Evolutionary conservation across 2,888 invertebrate genomes (phyloP), one percentile per base, ranked within the genome.

Genomic region (Eretmocerus hayati): DNA sequence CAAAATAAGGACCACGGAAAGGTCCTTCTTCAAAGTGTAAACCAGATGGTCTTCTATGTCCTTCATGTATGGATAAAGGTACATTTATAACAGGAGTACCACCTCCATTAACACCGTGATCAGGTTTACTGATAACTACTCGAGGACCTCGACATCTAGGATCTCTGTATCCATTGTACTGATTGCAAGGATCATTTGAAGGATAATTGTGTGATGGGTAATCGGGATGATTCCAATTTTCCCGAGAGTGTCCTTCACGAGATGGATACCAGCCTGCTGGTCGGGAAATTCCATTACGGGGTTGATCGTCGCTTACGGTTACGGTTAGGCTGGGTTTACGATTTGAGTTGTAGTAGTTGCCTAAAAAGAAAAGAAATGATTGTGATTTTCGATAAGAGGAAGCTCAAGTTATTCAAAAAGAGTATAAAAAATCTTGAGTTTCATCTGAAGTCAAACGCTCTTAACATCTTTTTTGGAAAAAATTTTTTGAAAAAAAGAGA

Each of bases 81-180:
- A n/a, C n/a, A n/a, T n/a, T n/a, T n/a, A n/a, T n/a, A n/a, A n/a
- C 22, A 5, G 48, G 48, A 11, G 39, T 23, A 13, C 18, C 16
- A 6, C 18, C 3, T 2, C 35, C 3, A 9, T 13, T 16, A 2
- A 42, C 45, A 4, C 41, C 44, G 31, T 49, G 38, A 1, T 16
- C 46, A 5, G 54, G 54, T 16, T 44, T 48, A 18, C 23, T 42
- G 2, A 54, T n/a, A 5, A 9, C 20, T 1, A 54, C 54, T 13
- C 22, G n/a, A 3, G 53, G 53, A 3, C 16, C 18, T 9, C 52
- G 46, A 13, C 54, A 54, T 2, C 52, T 46, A 1, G 54, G 52
- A 33, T 52, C 52, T 3, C 51, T 42, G 33, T 54, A 51, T 13
- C 48, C 46, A 15, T 42, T 21, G 15, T 53, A 39, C 26, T 53